phyloP scores from a whole-genome alignment of 2,888 invertebrate species.

The Calephelis perditalis region DNA sequence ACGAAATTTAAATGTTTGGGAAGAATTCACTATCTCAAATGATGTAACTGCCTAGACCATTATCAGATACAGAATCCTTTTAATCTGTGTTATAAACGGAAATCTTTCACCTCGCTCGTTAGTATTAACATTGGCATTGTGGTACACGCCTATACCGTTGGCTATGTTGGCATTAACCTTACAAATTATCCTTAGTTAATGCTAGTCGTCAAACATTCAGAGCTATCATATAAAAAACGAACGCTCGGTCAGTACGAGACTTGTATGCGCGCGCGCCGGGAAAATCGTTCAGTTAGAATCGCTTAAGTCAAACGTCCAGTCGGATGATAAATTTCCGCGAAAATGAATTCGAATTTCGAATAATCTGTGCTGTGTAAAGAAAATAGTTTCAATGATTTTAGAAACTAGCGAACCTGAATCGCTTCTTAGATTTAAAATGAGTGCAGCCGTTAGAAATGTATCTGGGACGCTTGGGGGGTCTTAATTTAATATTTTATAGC shows the following conservation, averaged over 20 bases:
- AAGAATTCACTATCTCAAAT: constrained; percentile 35
- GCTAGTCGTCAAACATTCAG: constrained; percentile 68
- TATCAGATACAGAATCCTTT: constrained; percentile 65
- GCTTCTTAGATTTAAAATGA: constrained; percentile 34
- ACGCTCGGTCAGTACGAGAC: constrained; percentile 44
- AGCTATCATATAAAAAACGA: constrained; percentile 69
- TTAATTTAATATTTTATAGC: constrained; percentile 25
- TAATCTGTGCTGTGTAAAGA: constrained; percentile 23
- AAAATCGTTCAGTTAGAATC: constrained; percentile 61
- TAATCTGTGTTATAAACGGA: constrained; percentile 70
- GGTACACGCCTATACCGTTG: constrained; percentile 38
- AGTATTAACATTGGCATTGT: constrained; percentile 56
- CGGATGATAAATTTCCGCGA: constrained; percentile 40
- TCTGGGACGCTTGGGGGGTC: constrained; percentile 39
- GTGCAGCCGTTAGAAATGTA: constrained; percentile 39
- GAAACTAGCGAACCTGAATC: constrained; percentile 46
- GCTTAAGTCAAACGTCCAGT: constrained; percentile 57
- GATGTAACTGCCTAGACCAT: constrained; percentile 56
- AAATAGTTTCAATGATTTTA: constrained; percentile 36
- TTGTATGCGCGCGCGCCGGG: constrained; percentile 58
- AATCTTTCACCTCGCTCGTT: constrained; percentile 63
- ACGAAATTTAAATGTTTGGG: constrained; percentile 27
- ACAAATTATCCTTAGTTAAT: constrained; percentile 73
- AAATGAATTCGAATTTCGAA: constrained; percentile 23
- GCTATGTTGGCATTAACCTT: constrained; percentile 63